Percentiles rank a stretch among this genome's conserved stretches.
Evolutionary conservation across 2,888 invertebrate genomes (phyloP).

Genomic region (Apamea crenata): DNA sequence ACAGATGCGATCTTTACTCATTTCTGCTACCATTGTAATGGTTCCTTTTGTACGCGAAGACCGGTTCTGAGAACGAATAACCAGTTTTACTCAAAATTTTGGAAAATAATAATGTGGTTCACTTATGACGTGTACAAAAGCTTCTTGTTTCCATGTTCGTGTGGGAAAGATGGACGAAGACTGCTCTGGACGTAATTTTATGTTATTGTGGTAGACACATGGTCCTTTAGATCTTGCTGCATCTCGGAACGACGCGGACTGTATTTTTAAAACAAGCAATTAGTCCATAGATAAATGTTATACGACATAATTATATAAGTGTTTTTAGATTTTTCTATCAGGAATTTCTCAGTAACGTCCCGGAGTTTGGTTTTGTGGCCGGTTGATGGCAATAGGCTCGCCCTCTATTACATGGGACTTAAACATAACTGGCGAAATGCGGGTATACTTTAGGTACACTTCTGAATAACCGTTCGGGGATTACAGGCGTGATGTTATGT

Average conservation of each 20-base stretch:
- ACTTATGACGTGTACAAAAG: constrained; percentile 44
- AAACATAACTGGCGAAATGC: no score
- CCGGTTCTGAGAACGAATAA: constrained; percentile 52
- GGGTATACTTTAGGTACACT: no score
- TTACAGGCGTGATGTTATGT: no score
- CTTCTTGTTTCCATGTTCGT: constrained; percentile 31
- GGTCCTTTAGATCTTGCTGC: neutral
- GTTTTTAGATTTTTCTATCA: no score
- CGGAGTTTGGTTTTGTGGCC: no score
- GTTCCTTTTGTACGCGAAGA: constrained; percentile 45
- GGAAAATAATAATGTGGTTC: constrained; percentile 55
- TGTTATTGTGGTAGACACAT: constrained; percentile 1
- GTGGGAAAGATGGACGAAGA: constrained; percentile 38
- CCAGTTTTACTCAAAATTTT: constrained; percentile 44
- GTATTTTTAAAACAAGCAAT: neutral
- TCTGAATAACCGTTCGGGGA: no score
- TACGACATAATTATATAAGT: no score
- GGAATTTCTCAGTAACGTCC: no score
- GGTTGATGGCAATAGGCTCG: no score
- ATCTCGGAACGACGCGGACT: neutral
- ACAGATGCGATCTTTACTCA: constrained; percentile 59
- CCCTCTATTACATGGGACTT: no score
- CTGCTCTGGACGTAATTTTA: neutral
- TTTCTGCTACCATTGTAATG: constrained; percentile 47
- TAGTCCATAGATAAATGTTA: neutral